Evolutionary conservation across 2,113 vertebrate species (phyloP).

Genomic region (Telmatochromis sp.): DNA sequence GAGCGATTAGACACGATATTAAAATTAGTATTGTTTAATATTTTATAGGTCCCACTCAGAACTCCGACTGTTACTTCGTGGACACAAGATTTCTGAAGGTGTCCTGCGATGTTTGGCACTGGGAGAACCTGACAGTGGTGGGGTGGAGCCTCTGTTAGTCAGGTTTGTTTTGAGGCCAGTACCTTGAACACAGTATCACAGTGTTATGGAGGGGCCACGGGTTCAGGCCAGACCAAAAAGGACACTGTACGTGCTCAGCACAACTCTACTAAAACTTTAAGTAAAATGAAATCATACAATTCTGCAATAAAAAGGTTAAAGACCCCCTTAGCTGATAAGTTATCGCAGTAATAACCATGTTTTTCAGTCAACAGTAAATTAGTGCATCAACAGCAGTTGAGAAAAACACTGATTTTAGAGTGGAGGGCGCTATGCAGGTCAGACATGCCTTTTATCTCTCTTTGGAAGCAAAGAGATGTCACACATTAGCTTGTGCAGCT

Average conservation of each 20-base stretch:
- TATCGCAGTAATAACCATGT: background rate
- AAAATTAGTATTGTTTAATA: background rate
- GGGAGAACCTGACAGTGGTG: background rate
- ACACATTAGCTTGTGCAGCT: background rate
- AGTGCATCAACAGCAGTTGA: background rate
- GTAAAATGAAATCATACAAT: background rate
- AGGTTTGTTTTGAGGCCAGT: background rate
- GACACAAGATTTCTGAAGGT: background rate
- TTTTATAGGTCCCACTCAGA: background rate
- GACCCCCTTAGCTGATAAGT: background rate
- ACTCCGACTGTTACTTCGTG: background rate
- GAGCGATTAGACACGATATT: background rate
- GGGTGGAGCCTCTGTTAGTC: background rate
- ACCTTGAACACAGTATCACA: background rate
- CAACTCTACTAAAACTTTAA: background rate
- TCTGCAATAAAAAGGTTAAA: background rate
- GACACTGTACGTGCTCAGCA: background rate
- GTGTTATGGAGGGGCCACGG: background rate
- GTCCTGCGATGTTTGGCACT: background rate
- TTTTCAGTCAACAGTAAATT: background rate
- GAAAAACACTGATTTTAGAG: background rate
- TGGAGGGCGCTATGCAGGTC: background rate
- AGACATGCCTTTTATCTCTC: background rate
- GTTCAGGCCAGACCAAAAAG: background rate
- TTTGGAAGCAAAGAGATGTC: background rate